Conservation (phyloP, 1,140 invertebrate species). For the Amphibalanus amphitrite region DNA sequence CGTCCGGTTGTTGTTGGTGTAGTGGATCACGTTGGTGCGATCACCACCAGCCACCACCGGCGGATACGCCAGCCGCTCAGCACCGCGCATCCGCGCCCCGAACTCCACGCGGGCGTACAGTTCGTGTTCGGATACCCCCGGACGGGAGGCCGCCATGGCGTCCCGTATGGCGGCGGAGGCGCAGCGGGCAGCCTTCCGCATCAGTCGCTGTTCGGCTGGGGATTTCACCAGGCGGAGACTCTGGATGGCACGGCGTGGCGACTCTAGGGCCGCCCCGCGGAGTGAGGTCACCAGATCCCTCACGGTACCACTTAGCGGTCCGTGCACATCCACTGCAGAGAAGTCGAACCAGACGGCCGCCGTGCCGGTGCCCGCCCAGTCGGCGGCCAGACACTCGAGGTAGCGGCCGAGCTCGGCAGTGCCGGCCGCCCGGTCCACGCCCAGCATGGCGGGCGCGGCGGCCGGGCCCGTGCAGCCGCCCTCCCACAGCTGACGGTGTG, state of each 20-base stretch:
- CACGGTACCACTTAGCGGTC: slow-evolving; percentile 35
- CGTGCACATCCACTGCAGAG: slow-evolving; percentile 25
- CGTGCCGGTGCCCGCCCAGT: slow-evolving; percentile 26
- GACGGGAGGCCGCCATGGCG: slow-evolving; percentile 43
- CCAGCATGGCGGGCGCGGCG: slow-evolving; percentile 48
- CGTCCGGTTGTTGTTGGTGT: slow-evolving; percentile 78
- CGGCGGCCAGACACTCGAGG: slow-evolving; percentile 13
- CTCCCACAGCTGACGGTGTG: slow-evolving; percentile 76
- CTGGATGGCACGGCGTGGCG: slow-evolving; percentile 29
- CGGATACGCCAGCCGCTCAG: slow-evolving; percentile 80
- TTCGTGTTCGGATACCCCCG: slow-evolving; percentile 56
- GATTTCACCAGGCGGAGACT: slow-evolving; percentile 67
- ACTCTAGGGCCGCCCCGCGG: slow-evolving; percentile 24
- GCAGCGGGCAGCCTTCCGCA: slow-evolving; percentile 51
- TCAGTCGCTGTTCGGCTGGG: slow-evolving; percentile 57
- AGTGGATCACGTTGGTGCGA: slow-evolving; percentile 90
- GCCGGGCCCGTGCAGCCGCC: slow-evolving; percentile 51
- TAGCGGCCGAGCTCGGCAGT: slow-evolving; percentile 36
- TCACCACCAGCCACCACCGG: slow-evolving; percentile 81
- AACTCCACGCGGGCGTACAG: slow-evolving; percentile 80
- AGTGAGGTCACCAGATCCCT: slow-evolving; percentile 22
- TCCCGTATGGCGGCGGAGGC: slow-evolving; percentile 57
- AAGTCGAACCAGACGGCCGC: slow-evolving; percentile 38
- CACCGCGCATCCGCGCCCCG: slow-evolving; percentile 63
- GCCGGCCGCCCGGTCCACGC: slow-evolving; percentile 48